A percentile compares a stretch with the other conserved stretches of the same genome.
These are phyloP conservation scores for Porites divaricata DNA, from an alignment of 92 coral and sea anemone species.

Conservation along the genomic window DNA sequence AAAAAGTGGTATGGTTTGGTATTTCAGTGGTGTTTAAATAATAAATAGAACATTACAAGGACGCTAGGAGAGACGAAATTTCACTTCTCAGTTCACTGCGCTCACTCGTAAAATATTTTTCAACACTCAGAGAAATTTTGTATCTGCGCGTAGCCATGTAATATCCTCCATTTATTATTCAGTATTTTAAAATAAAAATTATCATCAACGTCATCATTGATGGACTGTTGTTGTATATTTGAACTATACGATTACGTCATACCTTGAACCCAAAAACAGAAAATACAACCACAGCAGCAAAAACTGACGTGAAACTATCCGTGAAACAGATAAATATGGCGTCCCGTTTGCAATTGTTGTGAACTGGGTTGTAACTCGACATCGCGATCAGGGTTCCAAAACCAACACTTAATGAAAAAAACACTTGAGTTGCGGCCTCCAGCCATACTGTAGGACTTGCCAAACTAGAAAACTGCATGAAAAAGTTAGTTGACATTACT, in stretches of 20 bases:
- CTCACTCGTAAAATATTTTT: too few species aligned
- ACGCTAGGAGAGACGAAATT: too few species aligned
- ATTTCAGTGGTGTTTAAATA: too few species aligned
- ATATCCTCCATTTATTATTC: too few species aligned
- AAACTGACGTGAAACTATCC: slow-evolving; percentile 89
- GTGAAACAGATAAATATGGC: slow-evolving; percentile 86
- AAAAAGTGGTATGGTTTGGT: too few species aligned
- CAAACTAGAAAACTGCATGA: slow-evolving; percentile 63
- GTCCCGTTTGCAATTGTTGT: slow-evolving; percentile 94
- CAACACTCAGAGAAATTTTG: too few species aligned
- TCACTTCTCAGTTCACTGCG: too few species aligned
- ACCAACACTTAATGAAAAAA: slow-evolving; percentile 92
- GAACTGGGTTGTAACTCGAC: slow-evolving; percentile 93
- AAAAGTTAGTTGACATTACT: not conserved
- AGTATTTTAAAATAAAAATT: too few species aligned
- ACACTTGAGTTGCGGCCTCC: slow-evolving; percentile 97
- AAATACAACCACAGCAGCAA: slow-evolving; percentile 92
- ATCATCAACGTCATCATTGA: too few species aligned
- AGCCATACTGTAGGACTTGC: slow-evolving; percentile 84
- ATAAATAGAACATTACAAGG: too few species aligned
- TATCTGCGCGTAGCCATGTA: too few species aligned
- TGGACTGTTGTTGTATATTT: too few species aligned
- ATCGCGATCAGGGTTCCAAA: slow-evolving; percentile 95
- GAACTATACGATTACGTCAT: not conserved
- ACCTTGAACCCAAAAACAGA: slow-evolving; percentile 97